Evolutionary conservation across 1,140 invertebrate species (phyloP).

Genomic region (Drosophila sp.): DNA sequence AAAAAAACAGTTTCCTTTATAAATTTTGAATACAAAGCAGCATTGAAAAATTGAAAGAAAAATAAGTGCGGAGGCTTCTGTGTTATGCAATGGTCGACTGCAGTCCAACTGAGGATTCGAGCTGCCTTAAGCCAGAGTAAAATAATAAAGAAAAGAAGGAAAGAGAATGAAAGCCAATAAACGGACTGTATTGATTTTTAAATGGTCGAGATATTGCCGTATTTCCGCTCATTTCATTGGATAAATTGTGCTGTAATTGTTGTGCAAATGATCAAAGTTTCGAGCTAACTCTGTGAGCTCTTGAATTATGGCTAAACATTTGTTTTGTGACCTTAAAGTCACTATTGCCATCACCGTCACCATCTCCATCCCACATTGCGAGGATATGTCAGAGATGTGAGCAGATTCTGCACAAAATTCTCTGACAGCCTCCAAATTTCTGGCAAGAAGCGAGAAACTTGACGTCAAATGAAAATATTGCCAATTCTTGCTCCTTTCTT

Average conservation of each 20-base stretch:
- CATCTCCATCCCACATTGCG: neutral
- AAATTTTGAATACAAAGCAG: slow-evolving; percentile 76
- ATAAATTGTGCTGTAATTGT: slow-evolving; percentile 62
- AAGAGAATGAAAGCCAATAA: slow-evolving; percentile 52
- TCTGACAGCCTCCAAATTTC: slow-evolving; percentile 6
- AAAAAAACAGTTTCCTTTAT: slow-evolving; percentile 61
- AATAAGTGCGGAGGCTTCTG: slow-evolving; percentile 1
- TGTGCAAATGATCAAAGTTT: slow-evolving; percentile 80
- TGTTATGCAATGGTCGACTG: slow-evolving; percentile 44
- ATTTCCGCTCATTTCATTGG: slow-evolving; percentile 23
- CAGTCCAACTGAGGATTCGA: slow-evolving; percentile 14
- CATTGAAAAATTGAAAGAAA: slow-evolving; percentile 54
- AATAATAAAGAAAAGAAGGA: too few species aligned
- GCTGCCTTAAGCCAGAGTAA: neutral
- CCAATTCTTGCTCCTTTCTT: slow-evolving; percentile 67
- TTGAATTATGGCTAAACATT: slow-evolving; percentile 66
- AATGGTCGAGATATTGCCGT: slow-evolving; percentile 54
- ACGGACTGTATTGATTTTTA: slow-evolving; percentile 72
- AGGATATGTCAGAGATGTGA: slow-evolving; percentile 12
- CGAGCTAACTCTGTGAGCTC: neutral
- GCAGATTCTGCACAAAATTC: neutral
- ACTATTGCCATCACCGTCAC: too few species aligned
- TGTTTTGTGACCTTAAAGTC: slow-evolving; percentile 72
- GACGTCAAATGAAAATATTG: slow-evolving; percentile 64
- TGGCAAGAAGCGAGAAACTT: slow-evolving; percentile 37